phyloP scores from a whole-genome alignment of 2,113 vertebrate genomes.

The Nansenia antarctica region DNA sequence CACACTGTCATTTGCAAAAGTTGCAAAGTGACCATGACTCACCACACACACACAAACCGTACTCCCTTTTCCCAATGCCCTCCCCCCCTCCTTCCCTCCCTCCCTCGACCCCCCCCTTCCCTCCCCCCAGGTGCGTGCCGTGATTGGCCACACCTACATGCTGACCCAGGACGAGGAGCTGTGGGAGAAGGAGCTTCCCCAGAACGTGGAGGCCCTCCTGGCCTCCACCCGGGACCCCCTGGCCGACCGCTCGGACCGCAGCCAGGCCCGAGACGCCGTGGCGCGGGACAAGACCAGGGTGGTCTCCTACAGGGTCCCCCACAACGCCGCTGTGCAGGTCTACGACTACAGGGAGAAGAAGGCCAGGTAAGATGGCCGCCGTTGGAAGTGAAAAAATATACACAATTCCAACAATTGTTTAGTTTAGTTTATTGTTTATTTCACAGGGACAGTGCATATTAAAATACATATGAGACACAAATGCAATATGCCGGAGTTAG shows the following conservation, averaged over 20 bases:
- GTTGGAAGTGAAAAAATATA: not conserved
- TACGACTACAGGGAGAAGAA: constrained; percentile 89
- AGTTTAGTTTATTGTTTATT: no score
- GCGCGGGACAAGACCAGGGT: constrained; percentile 76
- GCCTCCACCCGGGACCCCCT: constrained; percentile 67
- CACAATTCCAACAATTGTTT: not conserved
- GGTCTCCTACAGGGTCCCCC: constrained; percentile 85
- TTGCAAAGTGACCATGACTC: not conserved
- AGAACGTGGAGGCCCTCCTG: constrained; percentile 81
- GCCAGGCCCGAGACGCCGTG: accelerated
- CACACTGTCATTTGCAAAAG: no score
- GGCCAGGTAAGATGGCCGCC: constrained; percentile 75
- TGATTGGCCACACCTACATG: constrained; percentile 89
- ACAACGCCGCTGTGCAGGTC: constrained; percentile 87
- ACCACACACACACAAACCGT: no score
- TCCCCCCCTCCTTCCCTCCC: not conserved
- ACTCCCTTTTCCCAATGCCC: no score
- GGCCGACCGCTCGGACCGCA: constrained; percentile 64
- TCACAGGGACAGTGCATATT: no score
- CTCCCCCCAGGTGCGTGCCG: constrained; percentile 79
- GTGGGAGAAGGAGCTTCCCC: constrained; percentile 87
- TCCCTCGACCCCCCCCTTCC: not conserved
- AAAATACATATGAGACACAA: no score
- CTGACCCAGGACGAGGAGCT: constrained; percentile 87
- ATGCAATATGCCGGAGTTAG: no score